phyloP scores from a whole-genome alignment of 1,140 invertebrate species.

The Drosophila oshimai region DNA sequence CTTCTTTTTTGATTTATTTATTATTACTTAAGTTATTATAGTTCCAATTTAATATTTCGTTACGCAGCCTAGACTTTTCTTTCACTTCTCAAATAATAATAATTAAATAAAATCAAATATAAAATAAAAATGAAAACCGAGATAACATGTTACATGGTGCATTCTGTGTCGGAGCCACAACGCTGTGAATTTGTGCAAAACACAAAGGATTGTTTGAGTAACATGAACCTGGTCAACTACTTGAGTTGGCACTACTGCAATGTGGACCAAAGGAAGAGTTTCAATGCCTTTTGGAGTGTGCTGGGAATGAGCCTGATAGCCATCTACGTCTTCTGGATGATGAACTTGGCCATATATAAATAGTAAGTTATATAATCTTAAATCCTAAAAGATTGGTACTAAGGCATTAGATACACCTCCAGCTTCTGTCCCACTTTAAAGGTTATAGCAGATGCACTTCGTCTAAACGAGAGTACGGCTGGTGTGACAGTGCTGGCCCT shows the following conservation, averaged over 20 bases:
- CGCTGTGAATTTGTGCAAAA: not conserved
- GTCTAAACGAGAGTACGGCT: constrained; percentile 89
- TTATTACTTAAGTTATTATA: no score
- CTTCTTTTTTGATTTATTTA: no score
- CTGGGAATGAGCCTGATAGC: not conserved
- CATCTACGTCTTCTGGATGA: constrained; percentile 31
- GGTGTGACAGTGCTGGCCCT: constrained; percentile 91
- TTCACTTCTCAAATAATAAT: not conserved
- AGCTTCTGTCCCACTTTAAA: constrained; percentile 89
- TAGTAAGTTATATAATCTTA: constrained; percentile 15
- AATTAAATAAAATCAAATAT: not conserved
- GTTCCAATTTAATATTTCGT: not conserved
- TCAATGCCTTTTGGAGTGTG: constrained; percentile 15
- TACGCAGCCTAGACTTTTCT: not conserved
- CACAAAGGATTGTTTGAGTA: not conserved
- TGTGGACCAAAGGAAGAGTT: constrained; percentile 12
- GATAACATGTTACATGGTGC: not conserved
- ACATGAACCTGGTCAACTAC: constrained; percentile 24
- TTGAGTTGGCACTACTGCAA: constrained; percentile 14
- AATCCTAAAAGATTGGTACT: no score
- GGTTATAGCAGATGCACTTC: constrained; percentile 86
- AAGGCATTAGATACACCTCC: not conserved
- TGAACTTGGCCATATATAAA: constrained; percentile 2
- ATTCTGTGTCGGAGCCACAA: not conserved
- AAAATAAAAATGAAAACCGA: not conserved